Evolutionary conservation across 2,888 invertebrate species (phyloP).

Genomic region (Tanypteryx hageni): DNA sequence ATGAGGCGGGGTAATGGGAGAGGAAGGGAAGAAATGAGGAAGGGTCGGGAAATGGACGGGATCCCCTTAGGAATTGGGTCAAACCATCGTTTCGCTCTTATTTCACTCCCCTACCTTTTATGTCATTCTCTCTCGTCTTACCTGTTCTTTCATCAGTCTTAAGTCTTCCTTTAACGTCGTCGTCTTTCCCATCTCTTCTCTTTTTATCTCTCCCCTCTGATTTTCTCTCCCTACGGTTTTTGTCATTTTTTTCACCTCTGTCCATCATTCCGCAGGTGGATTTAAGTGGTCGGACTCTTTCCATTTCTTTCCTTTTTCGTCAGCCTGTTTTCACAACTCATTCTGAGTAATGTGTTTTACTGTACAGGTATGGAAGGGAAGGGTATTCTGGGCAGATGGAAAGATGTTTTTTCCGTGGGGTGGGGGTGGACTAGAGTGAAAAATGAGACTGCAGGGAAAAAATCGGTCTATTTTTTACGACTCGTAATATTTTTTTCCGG

Average conservation of each 20-base stretch:
- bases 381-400: too few relatives aligned
- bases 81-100: background rate
- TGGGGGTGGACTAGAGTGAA: too few relatives aligned
- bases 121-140: background rate
- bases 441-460: too few relatives aligned
- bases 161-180: background rate
- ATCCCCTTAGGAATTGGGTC: background rate
- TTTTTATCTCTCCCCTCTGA: background rate
- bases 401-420: too few relatives aligned
- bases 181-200: background rate
- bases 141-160: background rate
- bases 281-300: background rate
- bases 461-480: too few relatives aligned
- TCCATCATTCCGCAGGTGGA: background rate
- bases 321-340: too few relatives aligned
- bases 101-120: background rate
- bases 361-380: too few relatives aligned
- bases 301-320: too few relatives aligned
- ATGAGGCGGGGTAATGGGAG: slow-evolving; percentile 2
- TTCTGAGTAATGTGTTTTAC: too few relatives aligned
- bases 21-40: background rate
- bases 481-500: too few relatives aligned
- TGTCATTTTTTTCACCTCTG: background rate
- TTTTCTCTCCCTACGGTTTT: background rate
- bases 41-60: background rate